Base-by-base conservation (phyloP, 2,113 vertebrate genomes). In the Lycaon pictus region DNA sequence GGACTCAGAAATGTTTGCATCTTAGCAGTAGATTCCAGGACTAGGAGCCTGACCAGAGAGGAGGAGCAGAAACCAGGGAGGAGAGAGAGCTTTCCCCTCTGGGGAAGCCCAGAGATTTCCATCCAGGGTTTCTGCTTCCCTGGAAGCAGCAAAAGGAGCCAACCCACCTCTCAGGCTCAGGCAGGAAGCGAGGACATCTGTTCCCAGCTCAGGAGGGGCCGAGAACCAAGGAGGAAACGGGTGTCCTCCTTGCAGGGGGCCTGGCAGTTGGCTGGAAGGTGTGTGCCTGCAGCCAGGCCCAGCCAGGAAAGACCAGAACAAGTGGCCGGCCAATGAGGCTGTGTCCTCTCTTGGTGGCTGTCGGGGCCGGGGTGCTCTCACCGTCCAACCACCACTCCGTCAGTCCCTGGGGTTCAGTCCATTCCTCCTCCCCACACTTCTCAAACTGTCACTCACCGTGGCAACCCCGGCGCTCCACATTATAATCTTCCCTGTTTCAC, bases 181-280 rank as follows among this genome's bases (percentile, higher is more conserved):
- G 90, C 87, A 97, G 95, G 96, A 97, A 97, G 88, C 1, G 0
- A 51, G 94, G 97, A 93, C 97, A 98, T 97, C 96, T 98, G 98
- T 51, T 97, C 90, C 58, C 51, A 2, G 83, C 96, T 65, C 83
- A 9, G 89, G 96, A 93, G 85, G 81, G 37, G 32, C 67, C 0
- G 27, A 77, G 91, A 60, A 60, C 65, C 79, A 11, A n/a, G 90
- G 79, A 94, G 90, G 94, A 82, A 97, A 11, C 25, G 48, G 13
- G 58, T 93, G 90, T 92, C 81, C 76, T 90, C 82, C 43, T 23
- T 11, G 69, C 5, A 0, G 93, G 92, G 76, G 55, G 29, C 32
- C 81, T 43, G 56, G n/a, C 43, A 76, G 5, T 90, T 95, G 95
- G 97, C 97, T 63, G 76, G 76, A 11, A 11, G 7, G 0, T 3